Conservation (phyloP, 2,113 vertebrate species). For the Melanotaenia duboulayi region DNA sequence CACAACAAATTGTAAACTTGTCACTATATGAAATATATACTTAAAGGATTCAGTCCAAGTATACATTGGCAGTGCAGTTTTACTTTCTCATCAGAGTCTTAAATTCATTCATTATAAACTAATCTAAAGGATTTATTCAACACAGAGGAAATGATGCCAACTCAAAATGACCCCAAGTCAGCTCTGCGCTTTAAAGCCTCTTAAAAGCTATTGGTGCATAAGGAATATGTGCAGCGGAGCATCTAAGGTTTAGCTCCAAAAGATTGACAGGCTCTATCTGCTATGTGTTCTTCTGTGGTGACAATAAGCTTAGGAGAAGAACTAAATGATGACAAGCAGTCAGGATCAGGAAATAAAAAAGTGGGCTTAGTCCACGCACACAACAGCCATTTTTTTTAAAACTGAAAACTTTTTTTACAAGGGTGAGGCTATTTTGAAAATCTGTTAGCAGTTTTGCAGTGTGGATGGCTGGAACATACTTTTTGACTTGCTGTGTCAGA, state of each 20-base stretch:
- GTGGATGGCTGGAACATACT: too few relatives aligned
- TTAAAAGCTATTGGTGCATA: constrained; percentile 49
- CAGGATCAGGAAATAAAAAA: background rate
- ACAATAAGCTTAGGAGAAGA: background rate
- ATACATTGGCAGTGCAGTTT: constrained; percentile 45
- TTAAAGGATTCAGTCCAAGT: constrained; percentile 53
- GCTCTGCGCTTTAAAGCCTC: constrained; percentile 32
- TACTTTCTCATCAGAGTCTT: constrained; percentile 43
- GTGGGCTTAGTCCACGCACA: background rate
- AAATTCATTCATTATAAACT: constrained; percentile 50
- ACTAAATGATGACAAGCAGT: background rate
- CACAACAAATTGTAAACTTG: constrained; percentile 61
- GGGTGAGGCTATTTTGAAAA: too few relatives aligned
- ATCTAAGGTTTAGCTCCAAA: constrained; percentile 16
- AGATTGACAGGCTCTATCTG: constrained; percentile 6
- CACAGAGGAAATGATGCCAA: constrained; percentile 66
- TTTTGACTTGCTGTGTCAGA: too few relatives aligned
- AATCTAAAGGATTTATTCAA: constrained; percentile 67
- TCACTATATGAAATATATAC: constrained; percentile 62
- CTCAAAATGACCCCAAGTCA: constrained; percentile 49
- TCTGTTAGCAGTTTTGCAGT: too few relatives aligned
- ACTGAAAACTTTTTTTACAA: too few relatives aligned
- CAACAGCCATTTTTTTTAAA: too few relatives aligned
- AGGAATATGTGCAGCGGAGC: constrained; percentile 22
- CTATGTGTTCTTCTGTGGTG: background rate